Conservation (phyloP, 1,140 invertebrate species). For the Caenorhabditis briggsae region DNA sequence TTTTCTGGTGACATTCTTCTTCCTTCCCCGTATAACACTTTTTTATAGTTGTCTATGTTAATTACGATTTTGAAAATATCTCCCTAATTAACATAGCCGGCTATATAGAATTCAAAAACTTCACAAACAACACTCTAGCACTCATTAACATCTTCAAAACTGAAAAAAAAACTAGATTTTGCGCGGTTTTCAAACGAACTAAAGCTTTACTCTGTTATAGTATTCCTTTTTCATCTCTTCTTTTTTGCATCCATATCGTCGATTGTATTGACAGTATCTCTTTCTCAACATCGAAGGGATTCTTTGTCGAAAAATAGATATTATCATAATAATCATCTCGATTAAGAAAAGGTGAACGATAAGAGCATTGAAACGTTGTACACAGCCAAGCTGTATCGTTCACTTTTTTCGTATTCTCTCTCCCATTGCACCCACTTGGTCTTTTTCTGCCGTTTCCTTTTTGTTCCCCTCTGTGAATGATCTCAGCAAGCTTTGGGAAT, state of each 20-base stretch:
- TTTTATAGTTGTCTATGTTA: slow-evolving; percentile 25
- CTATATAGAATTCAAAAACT: slow-evolving; percentile 12
- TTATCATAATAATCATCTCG: not conserved
- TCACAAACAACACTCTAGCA: slow-evolving; percentile 18
- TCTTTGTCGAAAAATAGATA: not conserved
- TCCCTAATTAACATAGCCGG: not conserved
- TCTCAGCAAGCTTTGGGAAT: slow-evolving; percentile 42
- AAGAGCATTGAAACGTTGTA: not conserved
- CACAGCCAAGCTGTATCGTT: not conserved
- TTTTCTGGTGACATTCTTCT: slow-evolving; percentile 25
- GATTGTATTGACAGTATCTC: not conserved
- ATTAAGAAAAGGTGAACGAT: slow-evolving; percentile 16
- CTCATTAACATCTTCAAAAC: slow-evolving; percentile 27
- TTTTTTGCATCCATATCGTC: slow-evolving; percentile 26
- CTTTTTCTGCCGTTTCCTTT: slow-evolving; percentile 24
- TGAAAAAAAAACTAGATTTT: slow-evolving; percentile 45
- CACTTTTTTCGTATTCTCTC: slow-evolving; percentile 11
- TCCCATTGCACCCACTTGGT: slow-evolving; percentile 36
- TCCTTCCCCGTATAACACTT: slow-evolving; percentile 10
- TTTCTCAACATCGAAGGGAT: not conserved
- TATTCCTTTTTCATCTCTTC: slow-evolving; percentile 2
- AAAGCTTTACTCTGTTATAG: slow-evolving; percentile 35
- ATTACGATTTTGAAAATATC: not conserved
- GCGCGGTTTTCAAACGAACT: slow-evolving; percentile 38
- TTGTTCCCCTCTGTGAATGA: slow-evolving; percentile 52